phyloP scores from a whole-genome alignment of 2,113 vertebrate species.

The Callocephalon fimbriatum region DNA sequence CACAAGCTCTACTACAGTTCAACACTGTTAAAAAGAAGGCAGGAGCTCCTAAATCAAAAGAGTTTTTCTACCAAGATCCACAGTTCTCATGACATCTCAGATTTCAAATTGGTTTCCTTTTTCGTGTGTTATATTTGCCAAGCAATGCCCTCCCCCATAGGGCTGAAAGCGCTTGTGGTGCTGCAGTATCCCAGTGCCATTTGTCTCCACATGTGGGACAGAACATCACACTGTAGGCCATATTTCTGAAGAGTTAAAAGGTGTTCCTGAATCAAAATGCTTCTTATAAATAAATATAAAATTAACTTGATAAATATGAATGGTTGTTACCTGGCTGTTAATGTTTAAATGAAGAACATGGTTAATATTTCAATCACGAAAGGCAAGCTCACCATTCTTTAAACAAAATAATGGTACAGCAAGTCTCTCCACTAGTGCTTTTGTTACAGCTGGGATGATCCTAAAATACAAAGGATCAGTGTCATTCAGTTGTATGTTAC shows the following conservation, averaged over 20 bases:
- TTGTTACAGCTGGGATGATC: not conserved
- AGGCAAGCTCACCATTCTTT: not conserved
- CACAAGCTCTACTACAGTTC: not conserved
- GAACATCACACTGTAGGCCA: not conserved
- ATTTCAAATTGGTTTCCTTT: not conserved
- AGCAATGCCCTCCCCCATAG: not conserved
- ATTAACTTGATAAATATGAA: not conserved
- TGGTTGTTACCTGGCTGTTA: not conserved
- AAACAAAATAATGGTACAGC: not conserved
- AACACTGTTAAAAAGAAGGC: not conserved
- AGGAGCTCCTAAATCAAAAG: not conserved
- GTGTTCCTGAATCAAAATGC: not conserved
- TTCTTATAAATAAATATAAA: not conserved
- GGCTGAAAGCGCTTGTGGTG: not conserved
- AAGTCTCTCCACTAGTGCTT: not conserved
- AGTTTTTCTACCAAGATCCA: not conserved
- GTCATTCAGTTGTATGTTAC: not conserved
- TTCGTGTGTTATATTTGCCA: not conserved
- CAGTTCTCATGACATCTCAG: not conserved
- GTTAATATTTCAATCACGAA: not conserved
- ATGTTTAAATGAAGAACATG: not conserved
- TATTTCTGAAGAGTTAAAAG: not conserved
- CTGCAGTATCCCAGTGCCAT: not conserved
- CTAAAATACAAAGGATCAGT: not conserved
- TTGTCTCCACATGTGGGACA: not conserved